phyloP scores from a whole-genome alignment of 1,140 invertebrate genomes.

The Plutomurus gul region DNA sequence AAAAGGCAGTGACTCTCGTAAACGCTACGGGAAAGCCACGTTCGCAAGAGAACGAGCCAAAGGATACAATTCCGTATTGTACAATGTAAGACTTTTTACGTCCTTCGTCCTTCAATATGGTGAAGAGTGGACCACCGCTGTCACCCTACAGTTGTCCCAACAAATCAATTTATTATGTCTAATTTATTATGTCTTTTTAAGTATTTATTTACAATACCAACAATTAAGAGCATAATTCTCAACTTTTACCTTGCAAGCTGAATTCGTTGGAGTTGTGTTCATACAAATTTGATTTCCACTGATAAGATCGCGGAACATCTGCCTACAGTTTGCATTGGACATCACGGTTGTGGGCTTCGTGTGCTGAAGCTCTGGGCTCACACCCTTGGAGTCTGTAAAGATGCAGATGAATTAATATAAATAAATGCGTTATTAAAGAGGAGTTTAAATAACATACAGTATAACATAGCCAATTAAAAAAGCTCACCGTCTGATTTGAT shows the following conservation, averaged over 20 bases:
- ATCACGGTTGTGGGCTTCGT: slow-evolving; percentile 33
- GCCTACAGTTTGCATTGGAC: slow-evolving; percentile 40
- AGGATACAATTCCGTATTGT: slow-evolving; percentile 48
- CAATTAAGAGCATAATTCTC: neutral
- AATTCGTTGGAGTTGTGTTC: slow-evolving; percentile 30
- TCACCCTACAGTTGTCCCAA: slow-evolving; percentile 35
- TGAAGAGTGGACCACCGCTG: slow-evolving; percentile 43
- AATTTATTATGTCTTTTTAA: too few species aligned
- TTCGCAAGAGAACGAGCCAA: slow-evolving; percentile 46
- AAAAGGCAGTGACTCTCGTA: slow-evolving; percentile 43
- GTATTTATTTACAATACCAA: too few species aligned
- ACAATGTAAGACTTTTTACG: slow-evolving; percentile 12
- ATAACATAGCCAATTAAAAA: neutral
- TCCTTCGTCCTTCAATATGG: neutral
- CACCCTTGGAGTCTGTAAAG: slow-evolving; percentile 25
- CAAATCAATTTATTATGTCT: neutral
- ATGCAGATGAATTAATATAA: neutral
- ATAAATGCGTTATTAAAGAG: neutral
- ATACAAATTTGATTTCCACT: slow-evolving; percentile 50
- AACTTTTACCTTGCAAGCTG: slow-evolving; percentile 41
- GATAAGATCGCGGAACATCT: slow-evolving; percentile 41
- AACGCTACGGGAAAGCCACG: slow-evolving; percentile 45
- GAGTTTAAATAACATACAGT: neutral
- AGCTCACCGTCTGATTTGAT: slow-evolving; percentile 43
- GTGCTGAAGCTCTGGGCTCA: slow-evolving; percentile 49